Evolutionary conservation across 64 coral and sea anemone genomes (phyloP), one percentile per base, ranked within the genome.

Genomic region (Stichodactyla mertensii): DNA sequence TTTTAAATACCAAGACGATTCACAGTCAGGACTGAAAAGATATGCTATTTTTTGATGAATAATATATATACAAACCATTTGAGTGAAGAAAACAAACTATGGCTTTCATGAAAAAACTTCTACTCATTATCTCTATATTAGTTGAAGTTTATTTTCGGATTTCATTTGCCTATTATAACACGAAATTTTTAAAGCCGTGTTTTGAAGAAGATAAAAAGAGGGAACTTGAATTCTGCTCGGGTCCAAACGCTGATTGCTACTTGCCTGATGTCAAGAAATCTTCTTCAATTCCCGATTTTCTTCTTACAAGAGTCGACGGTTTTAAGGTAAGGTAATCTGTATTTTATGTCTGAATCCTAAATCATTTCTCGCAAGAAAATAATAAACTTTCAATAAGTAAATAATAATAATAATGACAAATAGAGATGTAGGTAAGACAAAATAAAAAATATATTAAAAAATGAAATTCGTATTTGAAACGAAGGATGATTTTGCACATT

Each of bases 141-240:
- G 69, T 23, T 4, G 24, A 74, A 27, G 69, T 26, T 11, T 31
- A 26, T 74, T 31, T 74, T 74, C n/a, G 8, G 4, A 10, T 31
- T 27, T 74, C 69, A 26, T 27, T 27, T 7, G 69, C 69, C 0
- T 23, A 71, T 27, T 31, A 74, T 14, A 9, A 23, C 27, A 74
- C 10, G 6, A 16, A 51, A 18, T 85, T 85, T 6, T 15, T 24
- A 12, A 59, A 61, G 61, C 83, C 83, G 14, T 85, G 83, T 55
- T 85, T 61, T 26, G 83, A 85, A 51, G 83, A 64, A 64, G 83
- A 85, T 64, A 64, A 85, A 24, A 54, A 59, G 10, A 85, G n/a
- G 28, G 83, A 85, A 62, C 61, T 85, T 18, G 24, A 85, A 14
- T 85, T 85, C n/a, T 57, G 55, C 24, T 85, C 83, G 6, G 52